phyloP scores from a whole-genome alignment of 2,888 invertebrate species.

The Craniophora ligustri region DNA sequence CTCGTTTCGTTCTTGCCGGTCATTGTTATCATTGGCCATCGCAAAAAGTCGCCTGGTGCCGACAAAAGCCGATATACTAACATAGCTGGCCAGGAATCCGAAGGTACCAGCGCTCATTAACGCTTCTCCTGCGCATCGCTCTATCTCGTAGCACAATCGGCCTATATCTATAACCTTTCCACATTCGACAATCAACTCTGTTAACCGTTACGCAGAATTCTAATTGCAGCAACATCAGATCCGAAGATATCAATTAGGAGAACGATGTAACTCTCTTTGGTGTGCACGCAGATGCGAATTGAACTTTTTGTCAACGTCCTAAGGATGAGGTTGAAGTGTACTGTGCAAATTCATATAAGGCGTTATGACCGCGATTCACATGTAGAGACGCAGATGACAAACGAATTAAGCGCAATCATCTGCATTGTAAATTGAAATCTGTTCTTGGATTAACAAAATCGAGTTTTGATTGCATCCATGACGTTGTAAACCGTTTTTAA shows the following conservation, averaged over 20 bases:
- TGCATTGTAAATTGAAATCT: slow-evolving; percentile 24
- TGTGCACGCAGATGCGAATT: slow-evolving; percentile 1
- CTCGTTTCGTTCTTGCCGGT: slow-evolving; percentile 62
- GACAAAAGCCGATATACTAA: slow-evolving; percentile 85
- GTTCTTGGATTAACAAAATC: not conserved
- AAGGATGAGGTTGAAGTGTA: slow-evolving; percentile 17
- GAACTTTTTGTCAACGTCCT: not conserved
- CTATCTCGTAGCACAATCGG: slow-evolving; percentile 54
- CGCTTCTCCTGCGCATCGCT: slow-evolving; percentile 75
- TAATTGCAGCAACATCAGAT: slow-evolving; percentile 1
- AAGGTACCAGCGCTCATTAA: slow-evolving; percentile 84
- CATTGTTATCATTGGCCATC: slow-evolving; percentile 85
- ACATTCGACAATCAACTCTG: slow-evolving; percentile 32
- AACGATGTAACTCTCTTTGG: slow-evolving; percentile 39
- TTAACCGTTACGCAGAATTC: not conserved
- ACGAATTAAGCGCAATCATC: slow-evolving; percentile 21
- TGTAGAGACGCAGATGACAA: slow-evolving; percentile 23
- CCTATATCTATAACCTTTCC: slow-evolving; percentile 50
- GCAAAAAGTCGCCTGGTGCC: slow-evolving; percentile 84
- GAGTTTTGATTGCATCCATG: slow-evolving; percentile 18
- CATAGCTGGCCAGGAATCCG: slow-evolving; percentile 81
- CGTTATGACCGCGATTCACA: slow-evolving; percentile 43
- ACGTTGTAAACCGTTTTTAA: slow-evolving; percentile 47
- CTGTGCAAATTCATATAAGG: slow-evolving; percentile 26
- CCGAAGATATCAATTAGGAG: slow-evolving; percentile 38